Evolutionary conservation across 2,888 invertebrate genomes (phyloP).

Genomic region (Campoletis raptor): DNA sequence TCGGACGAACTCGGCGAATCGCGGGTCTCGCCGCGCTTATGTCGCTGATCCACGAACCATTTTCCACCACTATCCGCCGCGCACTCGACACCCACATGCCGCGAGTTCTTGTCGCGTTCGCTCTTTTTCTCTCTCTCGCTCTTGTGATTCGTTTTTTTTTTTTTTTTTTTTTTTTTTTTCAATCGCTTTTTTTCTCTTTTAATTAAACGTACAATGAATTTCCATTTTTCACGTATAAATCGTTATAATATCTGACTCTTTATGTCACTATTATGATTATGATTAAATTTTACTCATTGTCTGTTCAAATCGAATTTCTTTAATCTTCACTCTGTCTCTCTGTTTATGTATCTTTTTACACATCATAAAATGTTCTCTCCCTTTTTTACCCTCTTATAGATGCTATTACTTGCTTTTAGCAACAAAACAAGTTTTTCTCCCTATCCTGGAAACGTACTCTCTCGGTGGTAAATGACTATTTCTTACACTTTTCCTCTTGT

Average conservation of each 20-base stretch:
- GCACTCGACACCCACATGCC: slow-evolving; percentile 72
- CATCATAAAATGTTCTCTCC: background rate
- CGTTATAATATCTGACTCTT: background rate
- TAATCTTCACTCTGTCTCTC: background rate
- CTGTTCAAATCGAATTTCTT: background rate
- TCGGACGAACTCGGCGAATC: slow-evolving; percentile 72
- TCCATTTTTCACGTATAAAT: background rate
- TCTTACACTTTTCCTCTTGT: background rate
- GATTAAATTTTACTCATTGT: background rate
- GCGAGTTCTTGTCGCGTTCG: slow-evolving; percentile 42
- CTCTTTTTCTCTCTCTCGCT: slow-evolving; percentile 34
- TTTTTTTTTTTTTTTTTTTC: background rate
- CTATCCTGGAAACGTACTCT: background rate
- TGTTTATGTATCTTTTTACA: too few relatives aligned
- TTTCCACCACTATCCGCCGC: slow-evolving; percentile 70
- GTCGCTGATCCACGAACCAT: slow-evolving; percentile 69
- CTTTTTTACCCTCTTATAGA: background rate
- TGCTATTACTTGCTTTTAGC: background rate
- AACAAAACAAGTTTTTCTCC: background rate
- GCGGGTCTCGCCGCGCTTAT: slow-evolving; percentile 72
- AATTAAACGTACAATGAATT: background rate
- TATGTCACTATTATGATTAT: background rate
- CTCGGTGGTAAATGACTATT: background rate
- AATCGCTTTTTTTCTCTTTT: background rate
- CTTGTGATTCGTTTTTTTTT: background rate